Base-by-base conservation (phyloP, 2,797 vertebrate species). In the Neoniphon sammara region DNA sequence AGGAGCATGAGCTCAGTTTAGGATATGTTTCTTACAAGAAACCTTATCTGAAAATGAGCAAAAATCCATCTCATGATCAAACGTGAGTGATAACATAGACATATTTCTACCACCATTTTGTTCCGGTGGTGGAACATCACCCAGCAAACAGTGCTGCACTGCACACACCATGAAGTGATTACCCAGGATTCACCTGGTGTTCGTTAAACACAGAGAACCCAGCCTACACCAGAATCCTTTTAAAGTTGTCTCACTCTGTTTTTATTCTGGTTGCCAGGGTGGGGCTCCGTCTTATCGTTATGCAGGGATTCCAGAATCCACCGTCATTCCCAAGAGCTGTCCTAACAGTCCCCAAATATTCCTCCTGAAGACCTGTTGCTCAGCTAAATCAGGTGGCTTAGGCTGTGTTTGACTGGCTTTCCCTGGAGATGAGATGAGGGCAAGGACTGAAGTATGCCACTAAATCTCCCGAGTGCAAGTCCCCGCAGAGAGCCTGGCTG, bases 381-480 rank as follows among this genome's bases (percentile, higher is more conserved):
- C 31, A 66, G 74, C 58, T 87, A 81, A 82, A n/a, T 91, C 79
- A 69, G 63, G 67, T 80, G 82, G 75, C 73, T 78, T 78, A 80
- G 31, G 39, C 72, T 55, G 54, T 39, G 64, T 84, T 84, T 81
- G 49, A 74, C 64, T 78, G 83, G 79, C 85, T 82, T 82, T 85
- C 73, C 34, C 50, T 39, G 5, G 59, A 85, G 73, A 83, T 72
- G 63, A 86, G 74, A 84, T 64, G 73, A 88, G 85, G 80, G 88
- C 87, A 84, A 65, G 65, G 77, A 83, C 84, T 77, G 85, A 89
- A 91, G 85, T 84, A 89, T 90, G 79, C 85, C 85, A 74, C 75
- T 80, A 88, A 92, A 89, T 87, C 88, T 92, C 84, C 81, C 63
- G 63, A 87, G 67, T 66, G 66, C 90, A 84, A 76, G 87, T 91